A percentile compares a stretch with the other conserved stretches of the same genome.
phyloP scores from a whole-genome alignment of 2,113 vertebrate species.

The Motacilla tschutschensis region DNA sequence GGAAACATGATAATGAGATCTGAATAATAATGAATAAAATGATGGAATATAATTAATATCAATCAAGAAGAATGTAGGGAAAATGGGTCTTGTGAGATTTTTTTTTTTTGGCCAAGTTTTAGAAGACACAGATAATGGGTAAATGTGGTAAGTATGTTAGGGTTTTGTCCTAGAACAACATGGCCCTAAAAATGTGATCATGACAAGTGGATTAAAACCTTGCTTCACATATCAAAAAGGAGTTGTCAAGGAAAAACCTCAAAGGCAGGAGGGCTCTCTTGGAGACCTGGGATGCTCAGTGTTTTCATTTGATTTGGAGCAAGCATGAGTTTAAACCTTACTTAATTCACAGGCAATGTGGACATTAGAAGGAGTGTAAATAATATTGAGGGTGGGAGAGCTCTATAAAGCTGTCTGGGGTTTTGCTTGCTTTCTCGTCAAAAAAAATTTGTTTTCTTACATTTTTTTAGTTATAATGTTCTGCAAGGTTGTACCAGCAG shows the following conservation, averaged over 20 bases:
- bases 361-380: neutral
- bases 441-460: neutral
- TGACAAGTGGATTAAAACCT: neutral
- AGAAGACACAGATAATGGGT: neutral
- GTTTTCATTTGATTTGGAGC: neutral
- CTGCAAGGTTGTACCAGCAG: rapidly evolving
- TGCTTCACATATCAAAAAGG: neutral
- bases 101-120: neutral
- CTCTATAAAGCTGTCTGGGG: neutral
- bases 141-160: neutral
- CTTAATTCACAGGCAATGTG: rapidly evolving
- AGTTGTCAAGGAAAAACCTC: neutral
- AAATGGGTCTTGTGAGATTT: constrained; percentile 17
- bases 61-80: neutral
- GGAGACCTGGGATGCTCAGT: neutral
- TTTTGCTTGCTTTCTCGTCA: neutral
- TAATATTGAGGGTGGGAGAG: neutral
- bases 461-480: neutral
- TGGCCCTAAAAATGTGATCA: neutral
- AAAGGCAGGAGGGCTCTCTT: neutral
- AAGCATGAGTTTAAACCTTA: neutral
- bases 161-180: constrained; percentile 34
- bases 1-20: constrained; percentile 2
- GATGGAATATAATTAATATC: constrained; percentile 8
- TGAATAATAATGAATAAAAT: constrained; percentile 25